phyloP scores from a whole-genome alignment of 2,113 vertebrate genomes.

The Athene noctua region DNA sequence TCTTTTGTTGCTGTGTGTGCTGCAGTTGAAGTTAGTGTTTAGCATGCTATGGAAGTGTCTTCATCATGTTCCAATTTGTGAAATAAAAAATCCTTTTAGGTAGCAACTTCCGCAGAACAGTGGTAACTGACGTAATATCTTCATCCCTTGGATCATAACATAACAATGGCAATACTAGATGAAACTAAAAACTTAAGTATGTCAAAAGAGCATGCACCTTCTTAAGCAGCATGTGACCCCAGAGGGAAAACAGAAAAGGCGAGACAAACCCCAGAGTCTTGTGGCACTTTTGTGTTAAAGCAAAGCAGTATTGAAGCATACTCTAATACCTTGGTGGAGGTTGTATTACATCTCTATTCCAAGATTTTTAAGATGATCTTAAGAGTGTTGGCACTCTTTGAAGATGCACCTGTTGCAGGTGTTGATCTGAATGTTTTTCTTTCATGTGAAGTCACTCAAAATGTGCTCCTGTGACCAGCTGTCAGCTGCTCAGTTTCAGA shows the following conservation, averaged over 20 bases:
- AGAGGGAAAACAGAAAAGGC: background rate
- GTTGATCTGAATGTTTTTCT: background rate
- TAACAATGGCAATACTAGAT: background rate
- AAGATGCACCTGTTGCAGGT: background rate
- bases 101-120: background rate
- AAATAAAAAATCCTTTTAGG: background rate
- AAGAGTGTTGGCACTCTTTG: background rate
- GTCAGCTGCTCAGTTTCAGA: slow-evolving; percentile 79
- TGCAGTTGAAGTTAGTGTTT: background rate
- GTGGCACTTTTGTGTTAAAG: background rate
- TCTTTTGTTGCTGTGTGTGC: background rate
- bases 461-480: slow-evolving; percentile 62
- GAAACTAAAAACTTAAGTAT: background rate
- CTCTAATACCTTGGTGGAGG: background rate
- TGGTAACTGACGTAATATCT: background rate
- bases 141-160: background rate
- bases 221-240: background rate
- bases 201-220: background rate
- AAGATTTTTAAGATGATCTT: background rate
- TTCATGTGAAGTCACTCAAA: slow-evolving; percentile 63
- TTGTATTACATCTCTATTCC: background rate
- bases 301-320: background rate
- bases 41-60: background rate
- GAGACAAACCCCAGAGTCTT: background rate
- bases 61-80: background rate